Base-by-base conservation (phyloP, 2,113 vertebrate genomes). In the Tragelaphus buxtoni region DNA sequence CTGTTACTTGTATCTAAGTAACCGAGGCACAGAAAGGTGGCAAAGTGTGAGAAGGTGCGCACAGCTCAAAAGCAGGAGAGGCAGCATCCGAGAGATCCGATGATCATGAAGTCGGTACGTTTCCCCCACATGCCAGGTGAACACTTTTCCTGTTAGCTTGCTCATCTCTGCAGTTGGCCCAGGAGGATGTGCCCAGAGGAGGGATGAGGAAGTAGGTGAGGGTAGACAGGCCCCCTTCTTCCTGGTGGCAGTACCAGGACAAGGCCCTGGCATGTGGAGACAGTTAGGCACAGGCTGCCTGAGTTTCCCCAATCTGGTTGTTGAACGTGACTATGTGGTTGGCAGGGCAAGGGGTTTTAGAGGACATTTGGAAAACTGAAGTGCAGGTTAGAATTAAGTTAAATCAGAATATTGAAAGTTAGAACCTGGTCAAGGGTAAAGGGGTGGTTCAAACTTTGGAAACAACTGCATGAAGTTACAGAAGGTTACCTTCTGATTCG, bases 101-200 rank as follows among this genome's bases (percentile, higher is more conserved):
- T 35, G 35, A 16, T 1, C 1, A 1, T 1, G n/a, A 69, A 30
- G 16, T 9, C 32, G n/a, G 0, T 72, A 3, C 0, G 20, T 4
- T 4, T 84, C 47, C 18, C 11, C 45, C 18, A 3, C 9, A 18
- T 1, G 16, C 30, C 42, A 10, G 9, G 3, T 0, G 13, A 18
- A 28, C 12, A 0, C 22, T 18, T 56, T 14, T 9, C 11, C 2
- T 0, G 2, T 58, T 2, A 11, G 30, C 35, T 17, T 5, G 4
- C 10, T 47, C 9, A 0, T 18, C 30, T 79, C 26, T 35, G 3
- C 24, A 7, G 13, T 4, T 24, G 9, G 18, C 42, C n/a, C n/a
- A 53, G 72, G 17, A 53, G 45, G 20, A 35, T 14, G 69, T 18
- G 74, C 28, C 14, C 13, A 17, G 49, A 4, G 20, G 17, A 47